Percentiles rank a stretch among this genome's conserved stretches.
phyloP scores from a whole-genome alignment of 2,113 vertebrate species.

The Microtus montanus region DNA sequence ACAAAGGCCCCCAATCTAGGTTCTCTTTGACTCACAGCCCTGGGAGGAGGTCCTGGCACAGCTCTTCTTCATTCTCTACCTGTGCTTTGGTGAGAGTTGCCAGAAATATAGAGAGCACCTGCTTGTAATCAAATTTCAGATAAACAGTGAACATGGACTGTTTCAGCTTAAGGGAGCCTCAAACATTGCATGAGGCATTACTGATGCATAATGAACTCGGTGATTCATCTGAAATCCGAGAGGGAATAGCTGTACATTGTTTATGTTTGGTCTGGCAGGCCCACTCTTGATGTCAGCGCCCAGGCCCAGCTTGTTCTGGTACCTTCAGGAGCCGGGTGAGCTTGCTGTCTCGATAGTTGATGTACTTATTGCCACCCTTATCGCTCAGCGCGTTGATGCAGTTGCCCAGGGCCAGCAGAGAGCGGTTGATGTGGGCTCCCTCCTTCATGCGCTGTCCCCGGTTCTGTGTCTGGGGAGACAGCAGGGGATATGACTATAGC shows the following conservation, averaged over 20 bases:
- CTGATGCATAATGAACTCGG: accelerated
- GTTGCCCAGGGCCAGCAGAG: slow-evolving; percentile 95
- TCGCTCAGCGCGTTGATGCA: slow-evolving; percentile 96
- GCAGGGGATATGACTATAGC: background rate
- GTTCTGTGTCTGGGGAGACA: slow-evolving; percentile 90
- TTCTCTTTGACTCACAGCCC: background rate
- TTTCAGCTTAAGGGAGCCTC: background rate
- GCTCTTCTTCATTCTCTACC: background rate
- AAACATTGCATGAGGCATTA: background rate
- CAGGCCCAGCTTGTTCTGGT: accelerated
- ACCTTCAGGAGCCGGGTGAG: slow-evolving; percentile 96
- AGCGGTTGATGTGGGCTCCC: slow-evolving; percentile 96
- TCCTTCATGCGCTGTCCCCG: slow-evolving; percentile 94
- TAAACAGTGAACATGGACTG: background rate
- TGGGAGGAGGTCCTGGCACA: accelerated
- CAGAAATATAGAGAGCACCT: background rate
- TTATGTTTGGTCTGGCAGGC: background rate
- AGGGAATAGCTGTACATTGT: accelerated
- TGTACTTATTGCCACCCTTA: slow-evolving; percentile 88
- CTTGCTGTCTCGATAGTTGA: slow-evolving; percentile 97
- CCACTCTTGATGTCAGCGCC: accelerated
- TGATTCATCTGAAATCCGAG: background rate
- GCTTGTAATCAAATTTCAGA: background rate
- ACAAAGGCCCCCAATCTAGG: background rate
- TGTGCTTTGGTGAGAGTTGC: background rate